Base-by-base conservation (phyloP, 2,797 vertebrate genomes). In the Pempheris klunzingeri region DNA sequence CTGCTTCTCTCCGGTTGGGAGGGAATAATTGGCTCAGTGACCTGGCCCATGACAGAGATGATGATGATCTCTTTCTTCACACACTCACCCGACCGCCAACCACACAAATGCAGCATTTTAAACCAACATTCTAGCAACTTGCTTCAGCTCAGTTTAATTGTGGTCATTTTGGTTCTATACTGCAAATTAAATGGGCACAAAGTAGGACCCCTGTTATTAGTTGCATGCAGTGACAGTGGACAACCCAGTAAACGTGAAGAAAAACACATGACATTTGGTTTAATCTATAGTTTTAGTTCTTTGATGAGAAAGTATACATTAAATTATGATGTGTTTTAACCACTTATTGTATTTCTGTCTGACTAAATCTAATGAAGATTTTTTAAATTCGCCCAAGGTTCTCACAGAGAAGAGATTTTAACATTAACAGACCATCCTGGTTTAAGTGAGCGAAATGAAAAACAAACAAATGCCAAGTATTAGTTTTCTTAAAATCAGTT, bases 21-120 rank as follows among this genome's bases (percentile, higher is more conserved):
- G 7, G 2, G 67, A 54, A 49, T 54, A 69, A 69, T 54, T 28
- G 22, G 66, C 59, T 71, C 66, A 55, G 52, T 71, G 46, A 32
- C 17, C 3, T 15, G 3, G 30, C n/a, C n/a, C 30, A 26, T 0
- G n/a, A 54, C 34, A 49, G 52, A 52, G 32, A 57, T 54, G 66
- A 71, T 67, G 49, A 30, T 10, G 24, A n/a, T 41, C 17, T 62
- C 24, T 41, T 24, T 73, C 36, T 57, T 10, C 15, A 46, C 8
- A 26, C 36, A 43, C 12, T 24, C 4, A 22, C 32, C 26, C n/a
- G 12, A 52, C 62, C 39, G 39, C 41, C 7, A 14, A 14, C 24
- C 64, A 24, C 22, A 43, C 10, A 5, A 58, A 44, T 26, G 15
- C 38, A n/a, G 32, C 47, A n/a, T 54, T 61, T 5, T 26, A 39